Evolutionary conservation across 2,797 vertebrate genomes (phyloP).

Genomic region (Petrocephalus sullivani): DNA sequence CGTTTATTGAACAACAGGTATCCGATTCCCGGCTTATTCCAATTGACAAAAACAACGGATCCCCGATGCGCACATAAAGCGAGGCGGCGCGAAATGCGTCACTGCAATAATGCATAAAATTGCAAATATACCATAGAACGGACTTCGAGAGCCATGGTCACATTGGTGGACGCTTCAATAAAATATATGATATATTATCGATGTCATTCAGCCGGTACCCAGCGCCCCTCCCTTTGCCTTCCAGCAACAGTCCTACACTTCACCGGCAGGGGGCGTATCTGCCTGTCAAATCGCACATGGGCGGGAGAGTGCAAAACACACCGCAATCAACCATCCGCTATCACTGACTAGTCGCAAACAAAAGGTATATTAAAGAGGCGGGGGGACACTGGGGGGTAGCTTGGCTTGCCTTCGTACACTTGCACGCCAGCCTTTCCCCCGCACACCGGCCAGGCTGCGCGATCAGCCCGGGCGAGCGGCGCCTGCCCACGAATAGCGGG

Average conservation of each 20-base stretch:
- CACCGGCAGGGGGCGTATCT: conserved; percentile 19
- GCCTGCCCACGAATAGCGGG: conserved; percentile 25
- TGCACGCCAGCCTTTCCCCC: conserved; percentile 18
- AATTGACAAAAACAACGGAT: not conserved
- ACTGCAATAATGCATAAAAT: not conserved
- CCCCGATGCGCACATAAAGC: not conserved
- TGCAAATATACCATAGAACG: not conserved
- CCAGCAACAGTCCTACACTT: not conserved
- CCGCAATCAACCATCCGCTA: not conserved
- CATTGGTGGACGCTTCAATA: not conserved
- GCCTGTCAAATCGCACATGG: not conserved
- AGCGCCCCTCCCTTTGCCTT: not conserved
- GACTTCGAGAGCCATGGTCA: not conserved
- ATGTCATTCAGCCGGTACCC: not conserved
- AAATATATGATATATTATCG: not conserved
- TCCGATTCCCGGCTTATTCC: not conserved
- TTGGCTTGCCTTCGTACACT: conserved; percentile 4
- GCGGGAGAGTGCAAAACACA: conserved; percentile 12
- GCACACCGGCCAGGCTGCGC: conserved; percentile 10
- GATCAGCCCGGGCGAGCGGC: conserved; percentile 20
- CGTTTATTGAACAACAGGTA: not conserved
- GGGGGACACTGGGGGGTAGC: not conserved
- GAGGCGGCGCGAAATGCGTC: not conserved
- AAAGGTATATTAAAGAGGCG: conserved; percentile 17
- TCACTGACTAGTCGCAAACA: conserved; percentile 21